Base-by-base conservation (phyloP, 2,797 vertebrate genomes). In the Melanotaenia maccullochi region DNA sequence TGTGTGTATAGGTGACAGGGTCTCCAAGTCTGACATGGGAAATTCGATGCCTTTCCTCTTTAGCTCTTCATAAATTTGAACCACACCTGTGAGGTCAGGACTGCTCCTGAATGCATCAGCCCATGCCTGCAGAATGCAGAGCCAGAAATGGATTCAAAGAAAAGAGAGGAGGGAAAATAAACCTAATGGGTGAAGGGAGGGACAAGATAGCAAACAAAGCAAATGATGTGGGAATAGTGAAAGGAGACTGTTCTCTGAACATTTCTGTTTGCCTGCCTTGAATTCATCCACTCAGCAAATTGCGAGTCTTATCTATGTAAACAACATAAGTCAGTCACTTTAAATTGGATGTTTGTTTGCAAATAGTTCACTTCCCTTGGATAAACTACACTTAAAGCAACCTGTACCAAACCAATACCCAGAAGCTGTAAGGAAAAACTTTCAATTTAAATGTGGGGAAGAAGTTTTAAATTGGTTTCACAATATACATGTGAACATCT, bases 1-100 rank as follows among this genome's bases (percentile, higher is more conserved):
- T 25, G 97, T 99, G 91, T 98, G 97, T 90, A 99, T 99, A 11
- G 98, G 97, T 60, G 98, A 99, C 76, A 99, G 90, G 9, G 97
- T 96, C 55, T 99, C 97, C 60, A 98, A 86, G 4, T 99, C 97
- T 13, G 97, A 97, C 92, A 95, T 95, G 60, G 98, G 98, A 82
- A 99, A 99, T 89, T 99, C 97, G 0, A 99, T 93, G 78, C 98
- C 98, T 93, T 99, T 99, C 89, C 97, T 96, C 89, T 99, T 99
- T 73, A 99, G 95, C 60, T 99, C 98, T 90, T 99, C 98, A 0
- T 99, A 99, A 84, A 97, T 95, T 66, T 99, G 98, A 72, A 99
- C 98, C 3, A 99, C 97, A 1, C 98, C 97, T 0, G 97, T 99
- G 79, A 99, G 96, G 89, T 99, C 98, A 0, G 98, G 97, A 75